Evolutionary conservation across 30 jellyfish, hydroid and myxozoan genomes (phyloP), one percentile per base, ranked within the genome.

Genomic region (Clytia hemisphaerica): DNA sequence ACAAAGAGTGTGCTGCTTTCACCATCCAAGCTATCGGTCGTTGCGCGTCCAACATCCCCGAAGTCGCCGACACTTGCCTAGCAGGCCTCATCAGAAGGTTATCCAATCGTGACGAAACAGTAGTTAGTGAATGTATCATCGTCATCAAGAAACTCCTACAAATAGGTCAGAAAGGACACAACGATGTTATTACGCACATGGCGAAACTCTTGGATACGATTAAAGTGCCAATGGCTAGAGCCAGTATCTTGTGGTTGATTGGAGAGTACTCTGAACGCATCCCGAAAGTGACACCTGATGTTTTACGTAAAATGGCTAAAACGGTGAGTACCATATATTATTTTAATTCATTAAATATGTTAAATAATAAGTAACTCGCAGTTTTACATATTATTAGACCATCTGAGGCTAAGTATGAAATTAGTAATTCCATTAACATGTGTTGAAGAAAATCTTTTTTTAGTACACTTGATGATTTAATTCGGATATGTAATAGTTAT

Each of bases 211-310:
- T 86, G 9, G 96, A 86, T 27, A 86, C 79, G 67, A 79, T 86
- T 4, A 46, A 73, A 22, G 83, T 86, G 18, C 92, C 96, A 27
- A 86, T 86, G 96, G 96, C 96, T 9, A 74, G 96, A 48, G 96
- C 96, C 4, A 86, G 96, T 37, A 86, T 86, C 46, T 67, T 86
- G 16, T 86, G 96, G 96, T 82, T 86, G 31, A 72, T 86, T 72
- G 96, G 96, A 6, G 96, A 86, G 55, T 86, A 86, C 62, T 72
- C 89, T 37, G 96, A 86, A 21, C 79, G 91, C 34, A 70, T 86
- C 24, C 96, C 96, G n/a, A 86, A 86, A 63, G 72, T 86, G 27
- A 92, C 93, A 2, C 96, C 96, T n/a, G 96, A 86, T 73, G 96
- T 86, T 2, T 70, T 86, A 57, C 82, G 96, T 16, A 78, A 76